Base-by-base conservation (phyloP, 2,113 vertebrate genomes). In the Psephotus haematonotus region DNA sequence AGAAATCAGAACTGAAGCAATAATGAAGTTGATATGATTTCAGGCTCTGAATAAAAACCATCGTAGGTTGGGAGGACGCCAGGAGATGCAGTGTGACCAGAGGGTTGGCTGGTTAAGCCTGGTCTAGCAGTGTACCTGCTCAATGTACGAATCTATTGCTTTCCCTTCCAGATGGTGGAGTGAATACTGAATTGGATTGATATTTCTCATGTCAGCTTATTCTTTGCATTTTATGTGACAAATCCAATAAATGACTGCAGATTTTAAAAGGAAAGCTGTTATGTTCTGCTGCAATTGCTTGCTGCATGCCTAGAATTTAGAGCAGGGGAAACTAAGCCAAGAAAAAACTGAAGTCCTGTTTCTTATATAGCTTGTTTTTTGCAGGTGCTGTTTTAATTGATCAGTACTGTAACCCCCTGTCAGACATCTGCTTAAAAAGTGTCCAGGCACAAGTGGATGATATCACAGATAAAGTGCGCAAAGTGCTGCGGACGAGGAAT, bases 401-500 rank as follows among this genome's bases (percentile, higher is more conserved):
- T 96, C 99, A 99, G 14, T 99, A 99, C 90, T 99, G 99, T 96
- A 99, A 99, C 91, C 99, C 99, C 0, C 97, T 99, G 83, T 98
- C 98, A 12, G 99, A 99, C 46, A 97, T 99, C 94, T 98, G 98
- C 70, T 96, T 99, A 53, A 98, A 97, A 49, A 97, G 98, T 23
- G 98, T 99, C 84, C 99, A 98, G 57, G 97, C 98, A 0, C 99
- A 99, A 96, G 97, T 99, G 52, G 98, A 99, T 13, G 98, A 98
- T 82, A 99, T 99, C 18, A 87, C 97, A 2, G 98, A 99, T 37
- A 99, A 99, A 81, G 99, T 99, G 60, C 99, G 99, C 97, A 99
- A 98, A 97, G 98, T 97, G 70, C 97, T 99, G 46, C 98, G 98
- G 49, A 96, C 98, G 15, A 99, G 98, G 92, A 99, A 99, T 44